Conservation (phyloP, 2,113 vertebrate species). For the Zosterops hypoxanthus region DNA sequence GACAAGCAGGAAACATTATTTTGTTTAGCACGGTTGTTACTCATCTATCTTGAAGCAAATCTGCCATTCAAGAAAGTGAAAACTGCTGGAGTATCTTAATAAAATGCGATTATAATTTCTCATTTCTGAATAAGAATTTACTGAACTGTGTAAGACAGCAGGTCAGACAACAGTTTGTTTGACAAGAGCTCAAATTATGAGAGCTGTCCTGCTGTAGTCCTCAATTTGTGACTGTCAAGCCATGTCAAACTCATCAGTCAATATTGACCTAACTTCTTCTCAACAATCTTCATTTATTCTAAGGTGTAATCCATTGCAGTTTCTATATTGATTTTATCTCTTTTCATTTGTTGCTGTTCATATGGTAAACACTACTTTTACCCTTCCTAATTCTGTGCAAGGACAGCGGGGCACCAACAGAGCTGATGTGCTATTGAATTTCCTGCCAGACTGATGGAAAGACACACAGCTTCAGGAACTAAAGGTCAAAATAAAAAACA, state of each 20-base stretch:
- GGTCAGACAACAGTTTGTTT: neutral
- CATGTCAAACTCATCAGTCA: neutral
- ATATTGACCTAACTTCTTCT: slow-evolving; percentile 5
- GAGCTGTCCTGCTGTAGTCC: neutral
- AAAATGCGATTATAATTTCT: neutral
- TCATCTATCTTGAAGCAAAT: neutral
- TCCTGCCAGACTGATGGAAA: slow-evolving; percentile 28
- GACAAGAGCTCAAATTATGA: neutral
- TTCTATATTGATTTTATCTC: slow-evolving; percentile 52
- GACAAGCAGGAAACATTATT: neutral
- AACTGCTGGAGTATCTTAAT: neutral
- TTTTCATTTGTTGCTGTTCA: slow-evolving; percentile 11
- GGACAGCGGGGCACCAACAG: neutral
- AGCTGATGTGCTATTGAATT: slow-evolving; percentile 29
- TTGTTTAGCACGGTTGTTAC: neutral
- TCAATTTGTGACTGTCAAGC: neutral
- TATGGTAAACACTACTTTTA: slow-evolving; percentile 22
- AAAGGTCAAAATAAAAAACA: neutral
- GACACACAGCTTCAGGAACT: neutral
- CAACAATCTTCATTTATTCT: neutral
- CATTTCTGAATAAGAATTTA: neutral
- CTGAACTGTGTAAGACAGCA: neutral
- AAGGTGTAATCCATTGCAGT: neutral
- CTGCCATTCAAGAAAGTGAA: neutral
- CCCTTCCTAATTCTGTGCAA: slow-evolving; percentile 34